Conservation (phyloP, 2,113 vertebrate species). For the Strigops habroptila region DNA sequence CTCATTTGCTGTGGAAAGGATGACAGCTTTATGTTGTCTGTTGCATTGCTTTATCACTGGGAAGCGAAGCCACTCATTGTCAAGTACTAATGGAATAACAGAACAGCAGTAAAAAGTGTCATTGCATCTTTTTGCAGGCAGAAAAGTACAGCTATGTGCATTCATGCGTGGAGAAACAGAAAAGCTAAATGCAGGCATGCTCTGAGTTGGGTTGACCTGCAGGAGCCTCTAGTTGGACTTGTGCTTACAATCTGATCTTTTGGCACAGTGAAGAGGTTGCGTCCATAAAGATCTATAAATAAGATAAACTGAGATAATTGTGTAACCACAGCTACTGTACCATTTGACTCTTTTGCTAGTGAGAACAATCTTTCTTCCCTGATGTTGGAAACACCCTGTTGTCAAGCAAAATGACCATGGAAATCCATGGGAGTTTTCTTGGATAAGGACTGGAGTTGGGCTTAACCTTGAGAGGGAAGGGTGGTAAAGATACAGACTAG, state of each 20-base stretch:
- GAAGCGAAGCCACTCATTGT: neutral
- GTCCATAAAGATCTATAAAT: slow-evolving; percentile 61
- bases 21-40: neutral
- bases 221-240: neutral
- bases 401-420: neutral
- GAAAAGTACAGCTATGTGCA: neutral
- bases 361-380: neutral
- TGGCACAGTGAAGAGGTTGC: slow-evolving; percentile 32
- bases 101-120: neutral
- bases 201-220: neutral
- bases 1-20: neutral
- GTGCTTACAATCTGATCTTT: slow-evolving; percentile 34
- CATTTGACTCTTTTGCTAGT: neutral
- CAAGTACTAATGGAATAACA: neutral
- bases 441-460: neutral
- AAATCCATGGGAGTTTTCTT: neutral
- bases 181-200: neutral
- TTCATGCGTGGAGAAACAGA: neutral
- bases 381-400: neutral
- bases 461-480: neutral
- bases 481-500: neutral
- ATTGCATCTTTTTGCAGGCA: neutral
- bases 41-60: neutral
- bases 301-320: slow-evolving; percentile 53
- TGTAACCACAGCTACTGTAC: neutral